A percentile compares a stretch with the other conserved stretches of the same genome.
Conservation (phyloP, 2,113 vertebrate genomes). For the Nibea coibor region DNA sequence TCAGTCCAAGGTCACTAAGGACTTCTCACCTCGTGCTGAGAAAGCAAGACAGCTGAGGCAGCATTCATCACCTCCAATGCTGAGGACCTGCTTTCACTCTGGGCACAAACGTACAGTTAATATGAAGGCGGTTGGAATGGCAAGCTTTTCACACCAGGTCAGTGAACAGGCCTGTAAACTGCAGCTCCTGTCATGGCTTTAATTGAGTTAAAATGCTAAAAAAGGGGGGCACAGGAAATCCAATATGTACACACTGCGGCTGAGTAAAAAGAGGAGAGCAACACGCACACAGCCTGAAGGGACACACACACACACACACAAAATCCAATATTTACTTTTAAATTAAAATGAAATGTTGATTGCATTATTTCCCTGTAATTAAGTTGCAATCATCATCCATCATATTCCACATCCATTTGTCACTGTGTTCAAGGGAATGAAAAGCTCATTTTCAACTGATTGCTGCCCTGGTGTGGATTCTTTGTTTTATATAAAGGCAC, state of each 20-base stretch:
- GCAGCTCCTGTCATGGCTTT: slow-evolving; percentile 38
- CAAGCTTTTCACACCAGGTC: slow-evolving; percentile 12
- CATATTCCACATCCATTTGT: slow-evolving; percentile 26
- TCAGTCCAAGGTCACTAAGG: neutral
- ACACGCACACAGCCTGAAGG: neutral
- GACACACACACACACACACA: neutral
- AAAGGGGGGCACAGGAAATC: slow-evolving; percentile 22
- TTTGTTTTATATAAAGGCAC: neutral
- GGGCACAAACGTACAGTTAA: slow-evolving; percentile 22
- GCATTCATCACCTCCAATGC: slow-evolving; percentile 49
- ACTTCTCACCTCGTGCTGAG: slow-evolving; percentile 40
- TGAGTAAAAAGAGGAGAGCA: neutral
- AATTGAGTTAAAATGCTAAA: slow-evolving; percentile 19
- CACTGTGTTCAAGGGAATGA: slow-evolving; percentile 20
- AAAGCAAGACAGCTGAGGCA: slow-evolving; percentile 36
- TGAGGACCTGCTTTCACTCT: slow-evolving; percentile 28
- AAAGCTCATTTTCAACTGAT: slow-evolving; percentile 38
- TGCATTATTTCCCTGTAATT: slow-evolving; percentile 55
- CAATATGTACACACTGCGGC: slow-evolving; percentile 36
- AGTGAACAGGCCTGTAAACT: slow-evolving; percentile 20
- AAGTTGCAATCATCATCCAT: slow-evolving; percentile 59
- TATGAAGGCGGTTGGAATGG: neutral
- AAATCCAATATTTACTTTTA: slow-evolving; percentile 24
- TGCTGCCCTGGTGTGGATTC: neutral
- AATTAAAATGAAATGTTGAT: slow-evolving; percentile 46